Conservation (phyloP, 2,797 vertebrate genomes). For the Thunnus albacares region DNA sequence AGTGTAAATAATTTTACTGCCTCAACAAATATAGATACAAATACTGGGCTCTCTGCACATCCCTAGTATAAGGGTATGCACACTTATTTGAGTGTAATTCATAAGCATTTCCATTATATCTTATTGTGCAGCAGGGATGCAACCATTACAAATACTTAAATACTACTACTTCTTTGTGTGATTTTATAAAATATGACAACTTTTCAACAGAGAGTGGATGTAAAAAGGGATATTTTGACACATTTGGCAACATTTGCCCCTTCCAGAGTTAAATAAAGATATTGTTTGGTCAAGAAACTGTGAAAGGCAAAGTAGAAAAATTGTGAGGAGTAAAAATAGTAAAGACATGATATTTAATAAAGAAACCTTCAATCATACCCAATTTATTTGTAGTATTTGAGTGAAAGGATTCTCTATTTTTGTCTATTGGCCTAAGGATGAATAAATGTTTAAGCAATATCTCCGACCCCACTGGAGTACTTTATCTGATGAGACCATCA, state of each 20-base stretch:
- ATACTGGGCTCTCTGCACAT: no score
- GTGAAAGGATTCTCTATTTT: slow-evolving; percentile 1
- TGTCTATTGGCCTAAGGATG: slow-evolving; percentile 7
- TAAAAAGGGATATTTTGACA: no score
- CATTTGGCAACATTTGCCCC: neutral
- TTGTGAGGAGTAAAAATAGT: slow-evolving; percentile 5
- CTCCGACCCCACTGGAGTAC: slow-evolving; percentile 28
- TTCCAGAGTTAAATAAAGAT: neutral
- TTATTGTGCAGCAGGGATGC: neutral
- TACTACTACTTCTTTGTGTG: neutral
- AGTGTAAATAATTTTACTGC: no score
- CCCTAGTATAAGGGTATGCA: no score
- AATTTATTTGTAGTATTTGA: neutral
- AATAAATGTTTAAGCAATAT: slow-evolving; percentile 35
- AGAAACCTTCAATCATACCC: neutral
- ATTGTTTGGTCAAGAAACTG: neutral
- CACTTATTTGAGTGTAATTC: neutral
- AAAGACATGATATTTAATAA: neutral
- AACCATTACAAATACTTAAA: neutral
- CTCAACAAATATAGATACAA: no score
- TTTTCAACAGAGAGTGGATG: neutral
- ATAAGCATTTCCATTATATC: neutral
- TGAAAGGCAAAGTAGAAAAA: neutral
- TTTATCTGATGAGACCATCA: slow-evolving; percentile 71
- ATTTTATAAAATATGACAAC: neutral